phyloP scores from a whole-genome alignment of 1,140 invertebrate species.

The Tetramorium simillimum region DNA sequence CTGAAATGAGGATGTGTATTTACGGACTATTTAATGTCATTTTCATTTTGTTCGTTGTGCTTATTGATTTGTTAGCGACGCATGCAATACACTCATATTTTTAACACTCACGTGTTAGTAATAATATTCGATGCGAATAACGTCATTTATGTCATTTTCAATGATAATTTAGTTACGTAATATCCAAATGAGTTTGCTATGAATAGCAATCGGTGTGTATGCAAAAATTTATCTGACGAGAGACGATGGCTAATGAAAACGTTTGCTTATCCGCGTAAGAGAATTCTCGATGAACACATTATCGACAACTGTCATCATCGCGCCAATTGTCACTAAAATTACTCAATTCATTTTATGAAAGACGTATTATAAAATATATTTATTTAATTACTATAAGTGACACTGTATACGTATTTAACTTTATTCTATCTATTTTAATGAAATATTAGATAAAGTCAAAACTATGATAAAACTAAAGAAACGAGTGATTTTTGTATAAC shows the following conservation, averaged over 20 bases:
- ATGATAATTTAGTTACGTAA: slow-evolving; percentile 29
- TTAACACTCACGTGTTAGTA: neutral
- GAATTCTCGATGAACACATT: slow-evolving; percentile 4
- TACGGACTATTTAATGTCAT: neutral
- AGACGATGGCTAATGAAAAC: slow-evolving; percentile 26
- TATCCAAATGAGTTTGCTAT: slow-evolving; percentile 14
- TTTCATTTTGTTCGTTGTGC: slow-evolving; percentile 1
- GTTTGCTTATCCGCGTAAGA: slow-evolving; percentile 38
- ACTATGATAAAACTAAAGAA: neutral
- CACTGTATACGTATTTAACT: neutral
- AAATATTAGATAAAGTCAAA: neutral
- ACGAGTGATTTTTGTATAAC: neutral
- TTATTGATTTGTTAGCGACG: slow-evolving; percentile 26
- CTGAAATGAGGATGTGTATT: slow-evolving; percentile 3
- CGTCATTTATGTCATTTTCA: slow-evolving; percentile 36
- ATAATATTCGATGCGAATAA: slow-evolving; percentile 12
- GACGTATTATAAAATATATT: neutral
- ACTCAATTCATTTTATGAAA: neutral
- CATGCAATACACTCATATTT: neutral
- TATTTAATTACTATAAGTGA: neutral
- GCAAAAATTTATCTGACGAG: slow-evolving; percentile 34
- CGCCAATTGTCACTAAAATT: slow-evolving; percentile 13
- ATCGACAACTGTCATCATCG: slow-evolving; percentile 23
- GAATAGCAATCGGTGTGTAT: neutral
- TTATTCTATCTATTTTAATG: neutral